A percentile compares a stretch with the other conserved stretches of the same genome.
Evolutionary conservation across 2,113 vertebrate genomes (phyloP).

Genomic region (Theropithecus gelada): DNA sequence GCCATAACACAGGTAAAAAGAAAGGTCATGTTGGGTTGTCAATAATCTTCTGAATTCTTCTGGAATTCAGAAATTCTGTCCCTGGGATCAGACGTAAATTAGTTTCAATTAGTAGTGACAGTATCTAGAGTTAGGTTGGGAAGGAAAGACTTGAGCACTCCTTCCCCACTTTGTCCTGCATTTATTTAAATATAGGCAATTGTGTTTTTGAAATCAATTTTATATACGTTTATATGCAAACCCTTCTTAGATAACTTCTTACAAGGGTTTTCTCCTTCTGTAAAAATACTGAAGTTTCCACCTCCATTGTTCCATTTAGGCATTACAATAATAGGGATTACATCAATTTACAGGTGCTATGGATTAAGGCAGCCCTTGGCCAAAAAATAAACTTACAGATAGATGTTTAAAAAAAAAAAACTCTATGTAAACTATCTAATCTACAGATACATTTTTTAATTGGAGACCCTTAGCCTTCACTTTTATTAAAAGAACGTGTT

Average conservation of each 20-base stretch:
- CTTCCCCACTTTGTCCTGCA: not conserved
- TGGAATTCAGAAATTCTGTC: not conserved
- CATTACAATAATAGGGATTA: not conserved
- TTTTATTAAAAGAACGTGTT: not conserved
- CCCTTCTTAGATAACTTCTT: not conserved
- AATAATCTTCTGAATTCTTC: not conserved
- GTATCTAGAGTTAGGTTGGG: not conserved
- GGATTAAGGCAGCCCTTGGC: not conserved
- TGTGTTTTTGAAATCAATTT: not conserved
- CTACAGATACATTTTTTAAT: not conserved
- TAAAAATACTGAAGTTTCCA: not conserved
- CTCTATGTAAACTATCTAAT: not conserved
- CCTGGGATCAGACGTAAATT: not conserved
- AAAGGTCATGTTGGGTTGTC: conserved; percentile 61
- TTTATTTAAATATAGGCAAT: not conserved
- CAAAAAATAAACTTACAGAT: not conserved
- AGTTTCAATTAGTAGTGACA: not conserved
- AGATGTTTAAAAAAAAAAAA: not conserved
- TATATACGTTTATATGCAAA: not conserved
- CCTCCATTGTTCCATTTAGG: not conserved
- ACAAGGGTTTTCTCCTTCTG: not conserved
- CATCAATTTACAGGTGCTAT: not conserved
- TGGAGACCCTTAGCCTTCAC: not conserved
- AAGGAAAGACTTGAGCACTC: not conserved
- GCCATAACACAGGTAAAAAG: not conserved